Evolutionary conservation across 2,797 vertebrate species (phyloP).

Genomic region (Paratrypauchen microcephalus): DNA sequence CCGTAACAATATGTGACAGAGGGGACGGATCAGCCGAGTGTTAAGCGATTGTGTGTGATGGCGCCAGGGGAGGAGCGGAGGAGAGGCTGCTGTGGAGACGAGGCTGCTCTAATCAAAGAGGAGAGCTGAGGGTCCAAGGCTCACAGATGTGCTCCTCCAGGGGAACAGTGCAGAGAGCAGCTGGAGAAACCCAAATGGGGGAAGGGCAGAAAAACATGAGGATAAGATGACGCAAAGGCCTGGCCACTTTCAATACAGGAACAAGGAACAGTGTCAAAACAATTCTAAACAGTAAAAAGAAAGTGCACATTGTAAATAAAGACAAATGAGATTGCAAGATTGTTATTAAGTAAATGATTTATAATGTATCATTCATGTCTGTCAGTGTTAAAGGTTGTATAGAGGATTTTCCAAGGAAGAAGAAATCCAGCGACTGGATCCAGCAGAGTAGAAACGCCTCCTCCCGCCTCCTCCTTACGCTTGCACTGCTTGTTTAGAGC

Average conservation of each 20-base stretch:
- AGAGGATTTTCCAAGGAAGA: no score
- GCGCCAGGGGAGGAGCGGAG: neutral
- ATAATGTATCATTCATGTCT: no score
- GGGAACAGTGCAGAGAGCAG: slow-evolving; percentile 7
- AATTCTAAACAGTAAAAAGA: slow-evolving; percentile 51
- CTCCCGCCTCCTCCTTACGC: no score
- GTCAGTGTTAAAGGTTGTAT: no score
- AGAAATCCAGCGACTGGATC: no score
- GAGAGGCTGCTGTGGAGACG: neutral
- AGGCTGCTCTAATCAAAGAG: slow-evolving; percentile 4
- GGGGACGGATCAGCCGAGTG: neutral
- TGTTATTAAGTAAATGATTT: neutral
- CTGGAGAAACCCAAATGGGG: neutral
- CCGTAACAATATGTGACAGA: slow-evolving; percentile 14
- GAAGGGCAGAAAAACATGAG: slow-evolving; percentile 10
- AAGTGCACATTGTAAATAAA: slow-evolving; percentile 1
- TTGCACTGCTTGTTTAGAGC: no score
- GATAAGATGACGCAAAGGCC: slow-evolving; percentile 29
- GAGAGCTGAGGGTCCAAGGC: slow-evolving; percentile 13
- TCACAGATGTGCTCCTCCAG: slow-evolving; percentile 14
- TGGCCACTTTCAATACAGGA: slow-evolving; percentile 13
- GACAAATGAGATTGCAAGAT: neutral
- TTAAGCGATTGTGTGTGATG: slow-evolving; percentile 1
- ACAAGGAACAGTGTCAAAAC: slow-evolving; percentile 37
- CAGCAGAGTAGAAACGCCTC: no score